These are phyloP conservation scores for Oedothorax gibbosus DNA, from an alignment of 1,140 invertebrate species.

Conservation along the genomic window DNA sequence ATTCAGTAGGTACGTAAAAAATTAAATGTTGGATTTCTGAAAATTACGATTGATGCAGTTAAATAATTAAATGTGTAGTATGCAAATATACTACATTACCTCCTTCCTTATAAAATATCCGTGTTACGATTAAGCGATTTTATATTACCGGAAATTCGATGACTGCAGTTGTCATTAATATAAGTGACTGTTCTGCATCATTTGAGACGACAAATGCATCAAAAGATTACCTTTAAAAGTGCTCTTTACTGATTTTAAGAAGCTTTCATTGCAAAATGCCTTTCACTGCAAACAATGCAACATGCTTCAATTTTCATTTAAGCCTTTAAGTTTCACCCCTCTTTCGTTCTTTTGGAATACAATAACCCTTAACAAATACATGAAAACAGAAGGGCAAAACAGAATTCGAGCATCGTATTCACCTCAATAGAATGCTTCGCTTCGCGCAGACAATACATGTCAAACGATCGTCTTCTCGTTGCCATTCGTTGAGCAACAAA, in stretches of 20 bases:
- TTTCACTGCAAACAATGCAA: conserved; percentile 13
- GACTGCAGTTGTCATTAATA: no score
- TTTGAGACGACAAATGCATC: neutral
- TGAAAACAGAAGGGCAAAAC: conserved; percentile 11
- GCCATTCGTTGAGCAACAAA: conserved; percentile 26
- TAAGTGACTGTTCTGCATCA: conserved; percentile 17
- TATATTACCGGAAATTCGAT: no score
- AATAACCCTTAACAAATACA: conserved; percentile 31
- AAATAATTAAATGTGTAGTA: no score
- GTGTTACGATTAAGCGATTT: no score
- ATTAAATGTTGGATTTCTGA: no score
- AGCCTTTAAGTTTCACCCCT: conserved; percentile 16
- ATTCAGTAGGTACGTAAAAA: no score
- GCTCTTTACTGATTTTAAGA: conserved; percentile 1
- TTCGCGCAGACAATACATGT: conserved; percentile 28
- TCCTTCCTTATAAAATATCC: no score
- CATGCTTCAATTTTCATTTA: neutral
- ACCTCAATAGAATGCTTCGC: neutral
- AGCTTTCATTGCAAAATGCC: conserved; percentile 15
- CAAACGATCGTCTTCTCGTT: conserved; percentile 16
- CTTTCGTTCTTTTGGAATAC: neutral
- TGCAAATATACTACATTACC: no score
- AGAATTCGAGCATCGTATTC: neutral
- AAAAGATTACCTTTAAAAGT: conserved; percentile 11
- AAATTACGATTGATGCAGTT: no score